Base-by-base conservation (phyloP, 2,113 vertebrate species). In the Diadophis punctatus region DNA sequence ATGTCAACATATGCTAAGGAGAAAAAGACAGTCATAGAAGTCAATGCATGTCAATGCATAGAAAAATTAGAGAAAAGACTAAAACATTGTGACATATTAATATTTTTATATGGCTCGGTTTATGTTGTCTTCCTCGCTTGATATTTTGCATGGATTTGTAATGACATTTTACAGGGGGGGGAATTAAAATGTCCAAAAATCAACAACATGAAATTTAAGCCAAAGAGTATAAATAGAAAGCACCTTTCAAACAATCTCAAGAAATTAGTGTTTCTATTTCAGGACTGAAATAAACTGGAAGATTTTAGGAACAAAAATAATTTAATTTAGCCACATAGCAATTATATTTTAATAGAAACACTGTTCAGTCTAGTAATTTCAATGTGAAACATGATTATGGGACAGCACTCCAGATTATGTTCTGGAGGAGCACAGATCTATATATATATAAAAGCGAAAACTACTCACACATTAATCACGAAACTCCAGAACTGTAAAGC, bases 1-100 rank as follows among this genome's bases (percentile, higher is more conserved):
- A 95, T 93, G 58, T 5, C 2, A 95, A 22, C 84, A 95, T 53
- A 94, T 94, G 30, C 23, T 96, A 85, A 94, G 55, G 56, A 60
- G 8, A 58, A 88, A 8, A 12, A 10, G 93, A 74, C 94, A 88
- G 49, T 7, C 88, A 2, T 88, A 16, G 88, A 91, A 95, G 53
- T 10, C 55, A 93, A 92, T 85, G 3, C 2, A 1, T 92, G 86
- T 0, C 43, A 7, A 53, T 39, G 52, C 8, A 0, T 90, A n/a
- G 9, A 27, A 60, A 25, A 87, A 22, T 46, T 1, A 25, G 34
- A 43, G 9, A 60, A 43, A 12, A 85, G 68, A 91, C 55, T 52
- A 56, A 80, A 56, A 91, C 43, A 30, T 84, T 39, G 3, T 80
- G 49, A 8, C n/a, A 84, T 90, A 53, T 84, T 34, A 22, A 52